Base-by-base conservation (phyloP, 2,888 invertebrate species). In the Archaeoteleia sp. region DNA sequence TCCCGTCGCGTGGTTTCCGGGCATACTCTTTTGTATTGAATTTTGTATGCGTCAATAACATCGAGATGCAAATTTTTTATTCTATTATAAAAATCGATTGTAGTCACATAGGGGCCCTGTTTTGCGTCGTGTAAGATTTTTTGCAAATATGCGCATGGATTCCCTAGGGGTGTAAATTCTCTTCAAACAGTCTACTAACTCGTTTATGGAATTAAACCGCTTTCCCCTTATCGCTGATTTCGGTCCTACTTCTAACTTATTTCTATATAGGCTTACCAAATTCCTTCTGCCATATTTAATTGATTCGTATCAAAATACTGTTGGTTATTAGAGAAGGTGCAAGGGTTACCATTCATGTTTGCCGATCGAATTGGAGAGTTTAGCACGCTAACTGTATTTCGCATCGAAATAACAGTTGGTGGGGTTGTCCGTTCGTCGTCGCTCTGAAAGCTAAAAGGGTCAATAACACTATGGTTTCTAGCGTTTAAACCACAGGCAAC, bases 11-110 rank as follows among this genome's bases (percentile, higher is more conserved):
- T 51, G 0, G 1, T 39, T 6, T 1, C 0, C 0, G 39, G 40
- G 9, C 39, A 51, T 5, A 20, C 30, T 2, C 7, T 13, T 30
- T 12, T 39, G 17, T 51, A 40, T 30, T 51, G 51, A 1, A 13
- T 13, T 29, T 40, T 39, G 17, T 51, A 51, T 1, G 51, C 51
- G n/a, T 51, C 27, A 1, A 51, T 15, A 1, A 51, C 23, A 3
- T 39, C 39, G 1, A 51, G 20, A 9, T 20, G 39, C 1, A 30
- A 15, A 13, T 39, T 29, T 7, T 51, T 51, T 1, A 51, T 13
- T 1, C 13, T 1, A 17, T 51, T 51, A 13, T 30, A 51, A 40
- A 30, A 51, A n/a, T 53, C 53, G 2, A 53, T 42, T 0, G 53
- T 53, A 5, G 40, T 1, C n/a, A 42, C 53, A 12, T 34, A 15